Evolutionary conservation across 2,888 invertebrate species (phyloP).

Genomic region (Lobophora halterata): DNA sequence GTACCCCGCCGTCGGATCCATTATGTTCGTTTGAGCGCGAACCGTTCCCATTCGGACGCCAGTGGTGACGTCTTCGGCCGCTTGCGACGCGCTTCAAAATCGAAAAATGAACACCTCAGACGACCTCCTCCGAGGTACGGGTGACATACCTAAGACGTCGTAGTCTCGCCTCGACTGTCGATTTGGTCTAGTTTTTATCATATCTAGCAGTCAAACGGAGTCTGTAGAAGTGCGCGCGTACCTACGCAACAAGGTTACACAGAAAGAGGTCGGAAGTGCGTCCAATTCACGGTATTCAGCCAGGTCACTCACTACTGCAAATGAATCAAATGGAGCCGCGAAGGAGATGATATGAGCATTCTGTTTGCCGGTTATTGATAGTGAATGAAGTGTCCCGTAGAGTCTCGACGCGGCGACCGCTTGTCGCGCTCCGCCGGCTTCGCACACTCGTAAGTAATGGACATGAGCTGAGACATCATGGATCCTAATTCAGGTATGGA

Average conservation of each 20-base stretch:
- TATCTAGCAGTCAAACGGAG: constrained; percentile 30
- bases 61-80: constrained; percentile 74
- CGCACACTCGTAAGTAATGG: constrained; percentile 27
- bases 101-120: constrained; percentile 72
- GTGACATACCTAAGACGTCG: constrained; percentile 49
- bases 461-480: constrained; percentile 29
- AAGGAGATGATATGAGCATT: constrained; percentile 50
- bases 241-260: constrained; percentile 50
- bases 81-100: constrained; percentile 62
- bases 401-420: constrained; percentile 25
- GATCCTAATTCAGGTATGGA: constrained; percentile 28
- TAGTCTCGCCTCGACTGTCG: constrained; percentile 28
- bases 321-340: constrained; percentile 52
- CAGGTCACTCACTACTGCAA: constrained; percentile 56
- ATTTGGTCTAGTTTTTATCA: constrained; percentile 35
- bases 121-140: constrained; percentile 69
- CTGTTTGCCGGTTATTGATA: constrained; percentile 53
- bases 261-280: constrained; percentile 67
- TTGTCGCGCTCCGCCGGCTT: constrained; percentile 12
- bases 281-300: constrained; percentile 60
- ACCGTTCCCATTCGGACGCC: constrained; percentile 73
- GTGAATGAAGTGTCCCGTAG: constrained; percentile 55
- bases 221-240: constrained; percentile 43
- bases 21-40: constrained; percentile 72
- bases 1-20: constrained; percentile 72